Conservation (phyloP, 2,113 vertebrate species). For the Platanista minor region DNA sequence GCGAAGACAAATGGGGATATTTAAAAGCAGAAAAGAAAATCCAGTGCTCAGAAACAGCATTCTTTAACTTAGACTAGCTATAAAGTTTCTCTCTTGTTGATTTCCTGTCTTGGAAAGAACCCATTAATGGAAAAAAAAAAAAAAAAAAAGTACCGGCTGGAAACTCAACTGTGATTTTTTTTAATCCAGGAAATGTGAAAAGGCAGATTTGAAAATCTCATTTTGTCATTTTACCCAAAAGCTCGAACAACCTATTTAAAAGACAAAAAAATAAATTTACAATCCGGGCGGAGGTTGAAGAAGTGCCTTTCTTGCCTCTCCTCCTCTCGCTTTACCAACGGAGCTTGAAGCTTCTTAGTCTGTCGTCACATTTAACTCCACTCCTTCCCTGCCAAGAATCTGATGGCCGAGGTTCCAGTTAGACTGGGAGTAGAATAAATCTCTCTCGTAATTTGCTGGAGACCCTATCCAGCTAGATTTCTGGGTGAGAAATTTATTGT, state of each 20-base stretch:
- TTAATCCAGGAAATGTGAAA: slow-evolving; percentile 33
- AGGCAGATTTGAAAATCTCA: slow-evolving; percentile 34
- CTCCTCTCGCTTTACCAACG: neutral
- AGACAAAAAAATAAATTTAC: slow-evolving; percentile 29
- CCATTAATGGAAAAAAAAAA: slow-evolving; percentile 49
- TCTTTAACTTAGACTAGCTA: slow-evolving; percentile 72
- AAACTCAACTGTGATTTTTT: slow-evolving; percentile 43
- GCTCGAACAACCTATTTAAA: slow-evolving; percentile 27
- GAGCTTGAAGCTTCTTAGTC: neutral
- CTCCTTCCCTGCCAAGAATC: neutral
- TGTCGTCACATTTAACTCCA: neutral
- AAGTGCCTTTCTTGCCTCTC: neutral
- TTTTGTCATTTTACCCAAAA: slow-evolving; percentile 42
- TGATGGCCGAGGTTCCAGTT: neutral
- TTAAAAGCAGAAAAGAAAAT: slow-evolving; percentile 73
- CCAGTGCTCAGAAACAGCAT: slow-evolving; percentile 67
- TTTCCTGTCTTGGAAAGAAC: slow-evolving; percentile 77
- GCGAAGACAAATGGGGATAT: slow-evolving; percentile 73
- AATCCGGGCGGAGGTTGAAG: neutral
- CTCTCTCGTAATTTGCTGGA: neutral
- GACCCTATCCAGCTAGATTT: neutral
- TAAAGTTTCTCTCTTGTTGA: slow-evolving; percentile 75
- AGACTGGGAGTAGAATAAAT: neutral
- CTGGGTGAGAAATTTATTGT: neutral
- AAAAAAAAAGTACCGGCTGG: slow-evolving; percentile 16